These are phyloP conservation scores for Cancer borealis DNA, from an alignment of 2,888 invertebrate species.

Conservation along the genomic window DNA sequence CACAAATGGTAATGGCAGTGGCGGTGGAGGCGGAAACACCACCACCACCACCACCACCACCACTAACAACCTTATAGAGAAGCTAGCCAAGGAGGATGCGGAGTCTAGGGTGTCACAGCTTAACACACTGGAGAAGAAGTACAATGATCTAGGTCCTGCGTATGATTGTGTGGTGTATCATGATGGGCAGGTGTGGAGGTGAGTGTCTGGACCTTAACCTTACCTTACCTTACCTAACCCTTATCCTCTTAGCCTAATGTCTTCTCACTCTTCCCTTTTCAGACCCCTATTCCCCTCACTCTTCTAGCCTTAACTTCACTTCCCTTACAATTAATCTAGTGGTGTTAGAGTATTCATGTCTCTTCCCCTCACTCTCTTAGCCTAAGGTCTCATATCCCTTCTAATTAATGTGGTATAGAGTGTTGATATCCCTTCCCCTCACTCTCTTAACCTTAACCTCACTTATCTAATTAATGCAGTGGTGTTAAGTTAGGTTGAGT, in stretches of 20 bases:
- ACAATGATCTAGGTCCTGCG: constrained; percentile 90
- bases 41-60: constrained; percentile 82
- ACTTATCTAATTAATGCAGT: not conserved
- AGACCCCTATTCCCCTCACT: no score
- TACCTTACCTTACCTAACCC: no score
- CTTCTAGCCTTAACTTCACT: no score
- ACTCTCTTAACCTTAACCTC: not conserved
- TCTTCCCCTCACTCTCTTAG: no score
- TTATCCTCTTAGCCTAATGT: no score
- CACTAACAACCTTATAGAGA: constrained; percentile 85
- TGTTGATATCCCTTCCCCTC: no score
- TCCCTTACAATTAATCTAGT: no score
- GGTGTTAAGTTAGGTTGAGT: not conserved
- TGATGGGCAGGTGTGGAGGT: constrained; percentile 94
- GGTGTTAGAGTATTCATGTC: no score
- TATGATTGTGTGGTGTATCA: constrained; percentile 96
- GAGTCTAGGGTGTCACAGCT: constrained; percentile 91
- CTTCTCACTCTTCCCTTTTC: no score
- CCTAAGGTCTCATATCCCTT: no score
- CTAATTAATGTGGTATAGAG: no score
- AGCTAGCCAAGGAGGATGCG: constrained; percentile 91
- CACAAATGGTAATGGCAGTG: constrained; percentile 79
- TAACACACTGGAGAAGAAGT: constrained; percentile 91
- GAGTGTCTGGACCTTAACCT: no score
- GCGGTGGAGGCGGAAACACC: constrained; percentile 78